These are phyloP conservation scores for Neoascia interrupta DNA, from an alignment of 2,888 invertebrate species.

Conservation along the genomic window DNA sequence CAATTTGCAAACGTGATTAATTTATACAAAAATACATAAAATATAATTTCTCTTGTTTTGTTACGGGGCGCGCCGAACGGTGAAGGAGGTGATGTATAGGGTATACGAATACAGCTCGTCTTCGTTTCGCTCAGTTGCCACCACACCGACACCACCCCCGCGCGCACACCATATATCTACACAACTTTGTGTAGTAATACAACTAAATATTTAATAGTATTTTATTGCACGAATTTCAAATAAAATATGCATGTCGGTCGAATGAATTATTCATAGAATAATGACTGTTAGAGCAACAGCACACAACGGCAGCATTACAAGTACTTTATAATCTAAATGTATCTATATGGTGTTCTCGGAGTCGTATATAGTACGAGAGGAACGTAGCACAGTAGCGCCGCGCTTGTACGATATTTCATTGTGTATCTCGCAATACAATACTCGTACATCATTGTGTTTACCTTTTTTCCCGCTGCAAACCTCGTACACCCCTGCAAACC, in stretches of 20 bases:
- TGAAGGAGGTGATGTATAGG: slow-evolving; percentile 25
- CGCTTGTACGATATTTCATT: slow-evolving; percentile 59
- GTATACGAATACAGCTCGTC: slow-evolving; percentile 19
- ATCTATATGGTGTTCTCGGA: slow-evolving; percentile 59
- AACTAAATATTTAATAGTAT: slow-evolving; percentile 79
- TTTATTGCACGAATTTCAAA: slow-evolving; percentile 79
- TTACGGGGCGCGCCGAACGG: slow-evolving; percentile 13
- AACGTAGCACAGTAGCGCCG: slow-evolving; percentile 22
- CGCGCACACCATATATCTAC: slow-evolving; percentile 35
- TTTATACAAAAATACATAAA: slow-evolving; percentile 71
- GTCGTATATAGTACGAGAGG: neutral
- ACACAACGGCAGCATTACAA: slow-evolving; percentile 61
- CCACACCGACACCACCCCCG: neutral
- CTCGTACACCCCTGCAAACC: too few species aligned
- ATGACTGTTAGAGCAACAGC: slow-evolving; percentile 72
- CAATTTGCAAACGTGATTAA: slow-evolving; percentile 70
- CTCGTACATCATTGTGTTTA: slow-evolving; percentile 66
- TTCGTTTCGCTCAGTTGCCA: slow-evolving; percentile 27
- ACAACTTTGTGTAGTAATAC: slow-evolving; percentile 70
- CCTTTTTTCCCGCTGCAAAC: too few species aligned
- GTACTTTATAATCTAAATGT: slow-evolving; percentile 68
- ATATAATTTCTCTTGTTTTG: slow-evolving; percentile 70
- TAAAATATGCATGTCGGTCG: slow-evolving; percentile 78
- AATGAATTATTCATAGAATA: slow-evolving; percentile 79
- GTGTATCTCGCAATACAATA: slow-evolving; percentile 63